phyloP scores from a whole-genome alignment of 2,113 vertebrate genomes.

The Pluvianellus socialis region DNA sequence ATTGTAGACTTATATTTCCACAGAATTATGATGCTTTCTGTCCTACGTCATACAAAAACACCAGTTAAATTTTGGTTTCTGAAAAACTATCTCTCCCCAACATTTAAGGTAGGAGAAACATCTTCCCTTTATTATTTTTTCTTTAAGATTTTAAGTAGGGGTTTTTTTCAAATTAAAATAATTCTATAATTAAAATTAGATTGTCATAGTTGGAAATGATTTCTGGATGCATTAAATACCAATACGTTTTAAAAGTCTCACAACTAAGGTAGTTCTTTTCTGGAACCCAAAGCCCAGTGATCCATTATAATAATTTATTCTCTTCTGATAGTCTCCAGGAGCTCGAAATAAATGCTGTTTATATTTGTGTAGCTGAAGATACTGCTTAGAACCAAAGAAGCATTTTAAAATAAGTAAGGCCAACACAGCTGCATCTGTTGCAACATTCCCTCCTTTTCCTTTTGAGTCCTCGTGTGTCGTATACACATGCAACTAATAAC shows the following conservation, averaged over 20 bases:
- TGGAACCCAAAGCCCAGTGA: background rate
- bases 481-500: background rate
- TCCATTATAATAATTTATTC: background rate
- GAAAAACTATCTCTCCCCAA: constrained; percentile 97
- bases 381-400: background rate
- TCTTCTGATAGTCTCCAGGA: background rate
- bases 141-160: background rate
- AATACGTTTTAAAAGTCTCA: background rate
- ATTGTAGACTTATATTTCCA: constrained; percentile 61
- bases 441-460: background rate
- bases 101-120: constrained; percentile 87
- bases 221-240: background rate
- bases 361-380: background rate
- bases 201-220: background rate
- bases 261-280: background rate
- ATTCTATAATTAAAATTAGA: background rate
- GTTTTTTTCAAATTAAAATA: background rate
- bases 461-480: background rate
- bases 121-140: background rate
- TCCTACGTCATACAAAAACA: constrained; percentile 90
- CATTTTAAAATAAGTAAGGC: background rate
- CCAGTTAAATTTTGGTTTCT: constrained; percentile 99
- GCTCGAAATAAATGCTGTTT: background rate
- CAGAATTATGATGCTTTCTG: constrained; percentile 99
- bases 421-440: background rate